Evolutionary conservation across 2,888 invertebrate species (phyloP), one percentile per base, ranked within the genome.

Genomic region (Lithophane semibrunnea): DNA sequence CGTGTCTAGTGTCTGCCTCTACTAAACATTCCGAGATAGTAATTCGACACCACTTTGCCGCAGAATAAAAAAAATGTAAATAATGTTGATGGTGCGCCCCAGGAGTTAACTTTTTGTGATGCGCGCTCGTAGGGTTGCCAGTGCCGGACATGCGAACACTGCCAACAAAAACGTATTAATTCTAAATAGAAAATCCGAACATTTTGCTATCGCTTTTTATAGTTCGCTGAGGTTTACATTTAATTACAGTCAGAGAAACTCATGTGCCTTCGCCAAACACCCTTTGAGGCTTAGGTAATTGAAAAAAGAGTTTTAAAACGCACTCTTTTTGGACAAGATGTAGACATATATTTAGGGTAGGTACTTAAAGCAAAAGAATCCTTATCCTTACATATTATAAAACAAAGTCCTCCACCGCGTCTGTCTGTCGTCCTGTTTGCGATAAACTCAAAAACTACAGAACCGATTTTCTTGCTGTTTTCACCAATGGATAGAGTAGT

Each of bases 1-100:
- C 88, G 82, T 79, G 88, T 83, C 88, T 87, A 89, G 85, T 83
- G 90, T 90, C 88, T 88, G 88, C 87, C 90, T 79, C 77, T 91
- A 93, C 92, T 91, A 92, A 91, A 93, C 95, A 96, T 96, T 96
- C 95, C 94, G 89, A 93, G 92, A 93, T 93, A 92, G 96, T 95
- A 96, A 96, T 94, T 94, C 92, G 94, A 96, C 94, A 94, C 95
- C 92, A 93, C 93, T 93, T 91, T 89, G 91, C 87, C 87, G 88
- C 86, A 90, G 91, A 92, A 92, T 90, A 91, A 90, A 94, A 94
- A 94, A 95, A 94, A 94, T 91, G 91, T 93, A 93, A 95, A 94
- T 94, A 94, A 95, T 93, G 93, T 93, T 89, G 92, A 93, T 91
- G 92, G 91, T 90, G 90, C 92, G 91, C 94, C 89, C 90, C 92